Evolutionary conservation across 2,113 vertebrate species (phyloP), one percentile per base, ranked within the genome.

Genomic region (Gavialis gangeticus): DNA sequence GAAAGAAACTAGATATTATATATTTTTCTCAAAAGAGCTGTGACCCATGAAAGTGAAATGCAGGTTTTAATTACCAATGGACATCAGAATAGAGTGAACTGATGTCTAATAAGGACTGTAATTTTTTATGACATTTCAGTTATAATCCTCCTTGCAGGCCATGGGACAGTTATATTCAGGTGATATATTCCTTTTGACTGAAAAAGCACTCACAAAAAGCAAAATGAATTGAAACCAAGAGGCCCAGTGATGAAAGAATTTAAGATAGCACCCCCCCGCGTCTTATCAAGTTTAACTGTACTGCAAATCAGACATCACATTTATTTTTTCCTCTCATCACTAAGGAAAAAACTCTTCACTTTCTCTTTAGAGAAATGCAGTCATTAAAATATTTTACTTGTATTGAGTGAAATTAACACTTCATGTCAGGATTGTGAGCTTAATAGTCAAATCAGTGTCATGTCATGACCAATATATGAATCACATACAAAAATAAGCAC

Each of bases 121-220:
- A 71, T 22, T 37, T 12, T 18, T 80, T 34, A 55, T 10, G 28
- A 57, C 30, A 76, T 12, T 75, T 76, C n/a, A 79, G 62, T 79
- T 10, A 79, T 76, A 55, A 56, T 59, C 37, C 21, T n/a, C 10
- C 28, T 77, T 58, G 57, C 55, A 67, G 57, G 22, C 12, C 24
- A 67, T 57, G 24, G 34, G 59, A 30, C 8, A 54, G 6, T 30
- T 59, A 54, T 0, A 85, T 15, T 12, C 59, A 67, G 0, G 13
- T 55, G 54, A 24, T 88, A 86, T n/a, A 67, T 77, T 25, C 9
- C 37, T 66, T 54, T 25, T 75, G 17, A 24, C 69, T n/a, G 17
- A 11, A 37, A 27, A 85, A 46, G 11, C 71, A 25, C 64, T 66
- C 89, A 79, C 56, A 91, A 85, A 0, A 86, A 46, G 82, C 11